Base-by-base conservation (phyloP, 2,797 vertebrate genomes). In the Sebastes oblongus region DNA sequence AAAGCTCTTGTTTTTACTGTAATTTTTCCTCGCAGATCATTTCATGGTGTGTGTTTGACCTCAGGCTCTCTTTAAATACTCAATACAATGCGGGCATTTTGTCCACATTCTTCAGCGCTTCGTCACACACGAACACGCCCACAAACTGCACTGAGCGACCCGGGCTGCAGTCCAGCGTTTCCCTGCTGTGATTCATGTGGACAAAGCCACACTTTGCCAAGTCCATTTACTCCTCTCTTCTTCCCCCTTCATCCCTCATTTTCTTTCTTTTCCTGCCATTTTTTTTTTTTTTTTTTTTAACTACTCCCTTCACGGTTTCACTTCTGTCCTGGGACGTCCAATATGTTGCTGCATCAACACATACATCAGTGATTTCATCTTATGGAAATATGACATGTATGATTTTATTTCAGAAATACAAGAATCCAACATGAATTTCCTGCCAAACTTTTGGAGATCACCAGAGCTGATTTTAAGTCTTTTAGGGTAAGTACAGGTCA, bases 11-110 rank as follows among this genome's bases (percentile, higher is more conserved):
- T 81, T 81, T 34, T 29, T 20, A 2, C 75, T 77, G 71, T 89
- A 81, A 84, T 42, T 86, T 81, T 84, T 74, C 75, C 80, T 84
- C 72, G 20, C 62, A 82, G 79, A 90, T 93, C 85, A 88, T 86
- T 88, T 89, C 73, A 81, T 3, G 54, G 83, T 9, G 71, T 24
- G 50, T 29, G 83, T 81, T 66, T 86, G 81, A 88, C 88, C 87
- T 80, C 81, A 71, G 77, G 78, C 79, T 69, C 42, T 25, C 34
- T 86, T 77, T 78, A 86, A 82, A 84, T 72, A 72, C 77, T 67
- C 83, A 76, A 80, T 6, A 82, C 70, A 79, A 71, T 69, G 6
- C 1, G 50, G 66, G 30, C 64, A 22, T 66, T 84, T 83, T 62
- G 78, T 88, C 66, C 77, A 84, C 72, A 78, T 81, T 80, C 74